These are phyloP conservation scores for Ectemnius continuus DNA, from an alignment of 2,888 invertebrate species.

Conservation along the genomic window DNA sequence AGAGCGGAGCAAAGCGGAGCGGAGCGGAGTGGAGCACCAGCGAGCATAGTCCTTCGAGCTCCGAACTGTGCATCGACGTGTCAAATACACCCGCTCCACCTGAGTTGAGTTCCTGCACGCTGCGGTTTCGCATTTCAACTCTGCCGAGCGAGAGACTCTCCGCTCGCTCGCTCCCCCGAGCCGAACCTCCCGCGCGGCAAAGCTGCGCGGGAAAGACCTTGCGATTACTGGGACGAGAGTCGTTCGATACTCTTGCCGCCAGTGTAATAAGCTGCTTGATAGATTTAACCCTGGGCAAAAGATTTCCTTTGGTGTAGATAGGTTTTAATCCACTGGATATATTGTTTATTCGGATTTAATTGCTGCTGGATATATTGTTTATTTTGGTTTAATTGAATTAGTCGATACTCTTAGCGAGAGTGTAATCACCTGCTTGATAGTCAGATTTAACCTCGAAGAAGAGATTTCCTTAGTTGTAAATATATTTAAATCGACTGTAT, in stretches of 20 bases:
- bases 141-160: neutral
- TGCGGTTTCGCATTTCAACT: constrained; percentile 38
- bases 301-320: no score
- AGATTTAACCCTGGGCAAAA: constrained; percentile 4
- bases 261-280: constrained; percentile 6
- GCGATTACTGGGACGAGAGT: constrained; percentile 19
- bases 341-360: no score
- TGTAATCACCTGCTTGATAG: constrained; percentile 7
- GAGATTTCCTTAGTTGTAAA: no score
- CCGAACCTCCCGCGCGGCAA: no score
- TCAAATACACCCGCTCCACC: constrained; percentile 37
- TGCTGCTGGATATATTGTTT: neutral
- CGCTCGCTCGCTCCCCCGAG: neutral
- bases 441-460: constrained; percentile 3
- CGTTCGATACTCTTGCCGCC: neutral
- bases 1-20: neutral
- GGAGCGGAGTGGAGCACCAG: constrained; percentile 9
- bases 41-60: constrained; percentile 28
- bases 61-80: constrained; percentile 37
- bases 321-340: no score
- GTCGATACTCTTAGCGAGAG: neutral
- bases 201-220: constrained; percentile 10
- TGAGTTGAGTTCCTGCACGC: constrained; percentile 29
- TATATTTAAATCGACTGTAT: no score
- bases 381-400: neutral